These are phyloP conservation scores for Aethes cnicana DNA, from an alignment of 2,888 invertebrate species.

Conservation along the genomic window DNA sequence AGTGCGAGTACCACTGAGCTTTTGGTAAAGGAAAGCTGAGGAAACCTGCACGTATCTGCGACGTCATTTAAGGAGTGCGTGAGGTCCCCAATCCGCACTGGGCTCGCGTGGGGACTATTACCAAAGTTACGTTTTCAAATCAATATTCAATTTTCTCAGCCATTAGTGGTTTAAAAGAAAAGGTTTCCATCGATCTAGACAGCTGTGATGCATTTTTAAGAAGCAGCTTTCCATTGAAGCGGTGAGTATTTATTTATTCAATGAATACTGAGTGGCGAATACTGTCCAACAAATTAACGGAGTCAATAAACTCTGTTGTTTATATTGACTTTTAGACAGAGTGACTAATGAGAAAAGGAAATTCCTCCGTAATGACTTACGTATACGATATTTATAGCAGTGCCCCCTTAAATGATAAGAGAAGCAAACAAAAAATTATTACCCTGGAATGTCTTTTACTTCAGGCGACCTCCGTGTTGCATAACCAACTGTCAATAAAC, in stretches of 20 bases:
- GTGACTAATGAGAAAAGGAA: not conserved
- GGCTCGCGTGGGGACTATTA: too few species aligned
- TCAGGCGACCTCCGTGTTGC: not conserved
- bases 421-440: constrained; percentile 1
- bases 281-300: not conserved
- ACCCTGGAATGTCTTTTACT: constrained; percentile 6
- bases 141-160: too few species aligned
- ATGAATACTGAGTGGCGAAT: not conserved
- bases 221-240: not conserved
- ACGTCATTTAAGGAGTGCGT: too few species aligned
- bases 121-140: too few species aligned
- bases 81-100: too few species aligned
- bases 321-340: not conserved
- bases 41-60: too few species aligned
- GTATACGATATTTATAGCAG: too few species aligned
- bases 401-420: not conserved
- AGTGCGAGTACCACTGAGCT: too few species aligned
- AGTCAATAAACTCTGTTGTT: too few species aligned
- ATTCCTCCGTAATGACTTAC: not conserved
- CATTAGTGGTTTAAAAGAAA: too few species aligned
- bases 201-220: not conserved
- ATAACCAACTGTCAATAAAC: constrained; percentile 2
- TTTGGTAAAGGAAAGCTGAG: too few species aligned
- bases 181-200: constrained; percentile 1
- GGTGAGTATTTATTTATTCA: constrained; percentile 1